Evolutionary conservation across 2,888 invertebrate species (phyloP).

Genomic region (Heliconius erato): DNA sequence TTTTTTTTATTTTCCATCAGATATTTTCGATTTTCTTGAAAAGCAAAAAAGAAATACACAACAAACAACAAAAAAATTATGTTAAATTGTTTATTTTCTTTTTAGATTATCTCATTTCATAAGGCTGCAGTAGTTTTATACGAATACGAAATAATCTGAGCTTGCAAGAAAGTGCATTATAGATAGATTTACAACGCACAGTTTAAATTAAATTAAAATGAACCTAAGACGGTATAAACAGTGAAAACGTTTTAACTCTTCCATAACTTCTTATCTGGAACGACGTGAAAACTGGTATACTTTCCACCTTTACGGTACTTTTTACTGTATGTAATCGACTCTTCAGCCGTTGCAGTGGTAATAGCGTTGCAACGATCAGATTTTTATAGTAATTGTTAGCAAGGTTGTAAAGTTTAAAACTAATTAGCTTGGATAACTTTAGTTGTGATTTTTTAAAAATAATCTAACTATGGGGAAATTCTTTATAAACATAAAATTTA

Average conservation of each 20-base stretch:
- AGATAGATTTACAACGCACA: neutral
- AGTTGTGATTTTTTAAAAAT: neutral
- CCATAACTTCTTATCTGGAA: slow-evolving; percentile 38
- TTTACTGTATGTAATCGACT: slow-evolving; percentile 53
- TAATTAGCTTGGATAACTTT: neutral
- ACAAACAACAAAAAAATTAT: too few species aligned
- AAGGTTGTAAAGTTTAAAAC: neutral
- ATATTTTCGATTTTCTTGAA: too few species aligned
- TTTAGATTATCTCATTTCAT: too few species aligned
- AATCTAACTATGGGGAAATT: neutral
- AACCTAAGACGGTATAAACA: neutral
- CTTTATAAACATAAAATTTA: neutral
- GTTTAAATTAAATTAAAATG: neutral
- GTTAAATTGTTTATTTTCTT: too few species aligned
- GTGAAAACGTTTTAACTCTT: slow-evolving; percentile 33
- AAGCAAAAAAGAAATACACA: too few species aligned
- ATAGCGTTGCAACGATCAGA: slow-evolving; percentile 27
- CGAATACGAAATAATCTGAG: too few species aligned
- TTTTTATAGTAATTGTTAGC: slow-evolving; percentile 20
- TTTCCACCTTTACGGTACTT: slow-evolving; percentile 52
- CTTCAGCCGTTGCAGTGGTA: slow-evolving; percentile 38
- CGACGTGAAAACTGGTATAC: slow-evolving; percentile 51
- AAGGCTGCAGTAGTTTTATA: too few species aligned
- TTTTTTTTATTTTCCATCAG: too few species aligned
- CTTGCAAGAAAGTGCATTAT: neutral